Conservation (phyloP, 2,113 vertebrate genomes). For the Pseudolaguvia tuberculata region DNA sequence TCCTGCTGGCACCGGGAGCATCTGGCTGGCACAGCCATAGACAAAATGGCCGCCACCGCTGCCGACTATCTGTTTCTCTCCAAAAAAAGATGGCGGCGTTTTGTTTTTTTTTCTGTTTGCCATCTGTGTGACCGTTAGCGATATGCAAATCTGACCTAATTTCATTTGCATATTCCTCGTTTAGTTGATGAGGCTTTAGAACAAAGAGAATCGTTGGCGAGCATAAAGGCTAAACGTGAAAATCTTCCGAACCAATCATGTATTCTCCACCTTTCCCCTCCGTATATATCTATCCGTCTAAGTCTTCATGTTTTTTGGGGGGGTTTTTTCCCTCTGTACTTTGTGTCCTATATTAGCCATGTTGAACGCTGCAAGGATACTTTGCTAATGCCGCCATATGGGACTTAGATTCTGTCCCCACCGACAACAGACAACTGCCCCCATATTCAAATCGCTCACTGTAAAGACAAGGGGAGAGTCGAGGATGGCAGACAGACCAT, state of each 20-base stretch:
- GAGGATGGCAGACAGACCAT: slow-evolving; percentile 55
- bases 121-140: slow-evolving; percentile 66
- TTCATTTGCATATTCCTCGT: slow-evolving; percentile 77
- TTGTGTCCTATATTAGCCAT: slow-evolving; percentile 9
- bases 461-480: slow-evolving; percentile 53
- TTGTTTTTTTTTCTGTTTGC: slow-evolving; percentile 53
- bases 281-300: background rate
- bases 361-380: slow-evolving; percentile 7
- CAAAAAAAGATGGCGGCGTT: slow-evolving; percentile 68
- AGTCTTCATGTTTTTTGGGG: slow-evolving; percentile 1
- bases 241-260: slow-evolving; percentile 23
- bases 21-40: slow-evolving; percentile 67
- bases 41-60: slow-evolving; percentile 68
- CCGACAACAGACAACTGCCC: slow-evolving; percentile 29
- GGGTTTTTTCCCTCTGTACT: slow-evolving; percentile 16
- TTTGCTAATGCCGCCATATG: slow-evolving; percentile 58
- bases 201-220: slow-evolving; percentile 47
- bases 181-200: slow-evolving; percentile 37
- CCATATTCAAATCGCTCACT: slow-evolving; percentile 62
- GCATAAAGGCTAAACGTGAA: slow-evolving; percentile 31
- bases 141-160: slow-evolving; percentile 78
- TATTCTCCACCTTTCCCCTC: background rate
- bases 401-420: slow-evolving; percentile 27
- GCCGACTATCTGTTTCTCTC: slow-evolving; percentile 53
- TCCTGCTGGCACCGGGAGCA: slow-evolving; percentile 50